Evolutionary conservation across 2,888 invertebrate species (phyloP).

Genomic region (Lasioglossum pauxillum): DNA sequence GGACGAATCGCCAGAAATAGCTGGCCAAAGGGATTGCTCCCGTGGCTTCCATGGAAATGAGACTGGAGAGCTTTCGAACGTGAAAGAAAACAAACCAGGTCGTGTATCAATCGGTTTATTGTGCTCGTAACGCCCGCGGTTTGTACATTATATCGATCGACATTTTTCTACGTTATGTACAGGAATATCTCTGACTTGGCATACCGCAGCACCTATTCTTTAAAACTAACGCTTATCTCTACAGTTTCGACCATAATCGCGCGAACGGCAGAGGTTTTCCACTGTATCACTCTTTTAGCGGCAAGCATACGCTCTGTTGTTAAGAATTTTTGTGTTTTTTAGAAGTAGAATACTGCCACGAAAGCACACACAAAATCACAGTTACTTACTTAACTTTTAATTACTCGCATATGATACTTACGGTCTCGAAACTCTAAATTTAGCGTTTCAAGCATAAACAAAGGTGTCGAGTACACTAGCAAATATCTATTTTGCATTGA

Average conservation of each 20-base stretch:
- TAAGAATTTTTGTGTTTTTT: background rate
- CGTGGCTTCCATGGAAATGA: slow-evolving; percentile 24
- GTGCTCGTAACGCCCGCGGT: slow-evolving; percentile 50
- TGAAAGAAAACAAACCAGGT: slow-evolving; percentile 18
- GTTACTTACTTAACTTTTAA: no score
- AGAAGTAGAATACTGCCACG: background rate
- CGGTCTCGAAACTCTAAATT: no score
- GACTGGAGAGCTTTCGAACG: background rate
- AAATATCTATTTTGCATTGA: no score
- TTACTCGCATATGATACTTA: no score
- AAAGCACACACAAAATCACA: background rate
- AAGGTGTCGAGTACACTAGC: no score
- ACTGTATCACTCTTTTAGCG: background rate
- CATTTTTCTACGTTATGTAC: slow-evolving; percentile 52
- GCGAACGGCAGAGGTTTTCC: background rate
- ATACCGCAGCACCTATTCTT: slow-evolving; percentile 26
- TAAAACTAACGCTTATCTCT: slow-evolving; percentile 37
- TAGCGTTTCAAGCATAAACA: no score
- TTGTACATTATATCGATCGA: slow-evolving; percentile 64
- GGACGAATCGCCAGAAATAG: slow-evolving; percentile 53
- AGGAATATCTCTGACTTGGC: slow-evolving; percentile 26
- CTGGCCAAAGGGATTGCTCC: slow-evolving; percentile 5
- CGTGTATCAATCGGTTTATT: slow-evolving; percentile 68
- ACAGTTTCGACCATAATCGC: background rate
- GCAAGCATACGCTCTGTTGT: background rate